A percentile compares a stretch with the other conserved stretches of the same genome.
phyloP scores from a whole-genome alignment of 1,140 invertebrate genomes.

The Atta texana region DNA sequence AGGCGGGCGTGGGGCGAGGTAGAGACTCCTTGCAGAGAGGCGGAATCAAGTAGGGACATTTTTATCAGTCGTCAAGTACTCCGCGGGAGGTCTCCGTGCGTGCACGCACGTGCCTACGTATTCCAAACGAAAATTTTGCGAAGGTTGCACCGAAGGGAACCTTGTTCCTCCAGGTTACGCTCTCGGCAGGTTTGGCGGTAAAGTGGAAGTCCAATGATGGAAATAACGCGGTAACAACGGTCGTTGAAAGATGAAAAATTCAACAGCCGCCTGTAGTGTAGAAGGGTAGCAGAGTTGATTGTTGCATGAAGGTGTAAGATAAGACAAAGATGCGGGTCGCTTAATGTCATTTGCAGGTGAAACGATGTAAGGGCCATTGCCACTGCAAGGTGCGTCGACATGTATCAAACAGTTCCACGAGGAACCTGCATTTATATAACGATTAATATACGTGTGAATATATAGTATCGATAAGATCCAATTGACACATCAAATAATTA shows the following conservation, averaged over 20 bases:
- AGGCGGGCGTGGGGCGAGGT: constrained; percentile 33
- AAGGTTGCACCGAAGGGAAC: neutral
- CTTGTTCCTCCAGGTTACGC: constrained; percentile 9
- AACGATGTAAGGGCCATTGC: constrained; percentile 40
- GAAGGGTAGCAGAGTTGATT: constrained; percentile 11
- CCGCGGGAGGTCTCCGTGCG: constrained; percentile 72
- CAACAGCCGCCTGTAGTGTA: constrained; percentile 44
- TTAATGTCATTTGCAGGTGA: constrained; percentile 66
- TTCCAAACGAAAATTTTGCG: constrained; percentile 41
- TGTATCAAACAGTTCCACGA: constrained; percentile 24
- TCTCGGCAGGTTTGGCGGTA: neutral
- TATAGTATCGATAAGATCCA: neutral
- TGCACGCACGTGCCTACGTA: neutral
- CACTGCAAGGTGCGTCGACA: constrained; percentile 51
- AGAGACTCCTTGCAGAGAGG: constrained; percentile 52
- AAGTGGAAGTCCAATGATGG: neutral
- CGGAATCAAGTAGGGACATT: constrained; percentile 77
- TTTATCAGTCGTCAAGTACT: constrained; percentile 76
- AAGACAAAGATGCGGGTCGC: constrained; percentile 65
- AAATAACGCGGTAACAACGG: constrained; percentile 17
- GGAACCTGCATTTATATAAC: neutral
- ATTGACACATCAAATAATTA: neutral
- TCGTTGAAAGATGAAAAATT: constrained; percentile 60
- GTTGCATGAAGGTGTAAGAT: constrained; percentile 57
- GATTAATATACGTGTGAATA: neutral